phyloP scores from a whole-genome alignment of 23 tunicate genomes.

The Aplidium turbinatum region DNA sequence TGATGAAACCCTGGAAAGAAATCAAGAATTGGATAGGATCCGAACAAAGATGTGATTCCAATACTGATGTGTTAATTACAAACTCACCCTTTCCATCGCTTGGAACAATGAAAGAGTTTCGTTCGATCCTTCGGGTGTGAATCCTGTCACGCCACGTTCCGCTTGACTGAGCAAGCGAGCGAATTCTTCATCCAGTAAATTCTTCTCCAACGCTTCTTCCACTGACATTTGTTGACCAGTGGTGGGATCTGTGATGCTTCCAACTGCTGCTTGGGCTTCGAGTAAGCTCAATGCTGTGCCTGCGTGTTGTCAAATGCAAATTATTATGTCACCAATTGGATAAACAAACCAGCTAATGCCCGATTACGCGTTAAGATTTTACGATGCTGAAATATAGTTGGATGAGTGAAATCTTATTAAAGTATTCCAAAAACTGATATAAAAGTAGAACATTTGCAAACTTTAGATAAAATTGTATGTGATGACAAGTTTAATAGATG shows the following conservation, averaged over 20 bases:
- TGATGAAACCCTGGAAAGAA: slow-evolving; percentile 84
- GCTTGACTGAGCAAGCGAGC: slow-evolving; percentile 74
- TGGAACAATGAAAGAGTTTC: slow-evolving; percentile 84
- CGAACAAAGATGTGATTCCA: too few relatives aligned
- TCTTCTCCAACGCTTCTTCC: slow-evolving; percentile 57
- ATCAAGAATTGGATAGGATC: too few relatives aligned
- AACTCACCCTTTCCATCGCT: slow-evolving; percentile 82
- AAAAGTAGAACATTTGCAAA: too few relatives aligned
- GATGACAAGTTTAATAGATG: too few relatives aligned
- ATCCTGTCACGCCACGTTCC: slow-evolving; percentile 86
- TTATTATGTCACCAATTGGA: too few relatives aligned
- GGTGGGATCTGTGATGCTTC: slow-evolving; percentile 71
- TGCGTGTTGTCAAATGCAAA: too few relatives aligned
- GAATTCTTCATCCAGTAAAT: slow-evolving; percentile 60
- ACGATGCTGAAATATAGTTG: too few relatives aligned
- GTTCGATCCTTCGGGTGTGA: slow-evolving; percentile 46
- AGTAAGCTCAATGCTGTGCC: slow-evolving; percentile 86
- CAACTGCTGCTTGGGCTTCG: slow-evolving; percentile 90
- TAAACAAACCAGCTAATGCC: too few relatives aligned
- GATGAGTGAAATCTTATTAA: too few relatives aligned
- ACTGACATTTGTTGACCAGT: slow-evolving; percentile 72
- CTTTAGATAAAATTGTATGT: too few relatives aligned
- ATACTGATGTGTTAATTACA: background rate
- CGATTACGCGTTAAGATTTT: too few relatives aligned
- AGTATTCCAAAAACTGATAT: too few relatives aligned